These are phyloP conservation scores for Athrips mouffetella DNA, from an alignment of 2,888 invertebrate genomes.

Conservation along the genomic window DNA sequence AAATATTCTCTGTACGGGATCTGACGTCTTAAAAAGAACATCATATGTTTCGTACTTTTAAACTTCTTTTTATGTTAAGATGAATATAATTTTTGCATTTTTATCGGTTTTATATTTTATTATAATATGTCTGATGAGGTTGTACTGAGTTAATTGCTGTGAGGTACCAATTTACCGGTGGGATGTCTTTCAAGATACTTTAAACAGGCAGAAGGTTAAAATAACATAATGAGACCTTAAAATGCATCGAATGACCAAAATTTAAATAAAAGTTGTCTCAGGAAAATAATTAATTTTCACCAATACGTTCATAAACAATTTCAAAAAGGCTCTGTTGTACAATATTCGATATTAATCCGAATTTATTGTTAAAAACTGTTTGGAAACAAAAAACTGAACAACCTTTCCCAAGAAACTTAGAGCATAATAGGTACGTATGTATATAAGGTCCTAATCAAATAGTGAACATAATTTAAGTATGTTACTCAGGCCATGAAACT, in stretches of 20 bases:
- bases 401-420: too few species aligned
- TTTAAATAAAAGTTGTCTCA: neutral
- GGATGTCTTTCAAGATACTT: conserved; percentile 21
- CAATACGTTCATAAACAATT: neutral
- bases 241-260: conserved; percentile 6
- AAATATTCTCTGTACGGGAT: conserved; percentile 45
- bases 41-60: conserved; percentile 25
- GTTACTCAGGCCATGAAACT: too few species aligned
- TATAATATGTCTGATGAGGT: conserved; percentile 11
- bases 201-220: neutral
- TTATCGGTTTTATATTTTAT: conserved; percentile 11
- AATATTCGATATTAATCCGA: too few species aligned
- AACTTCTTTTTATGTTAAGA: conserved; percentile 20
- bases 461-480: too few species aligned
- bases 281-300: neutral
- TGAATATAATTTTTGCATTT: conserved; percentile 18
- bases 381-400: too few species aligned
- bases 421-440: too few species aligned
- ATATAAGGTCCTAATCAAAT: too few species aligned
- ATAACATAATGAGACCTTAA: conserved; percentile 5
- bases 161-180: conserved; percentile 36
- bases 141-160: conserved; percentile 30
- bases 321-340: too few species aligned
- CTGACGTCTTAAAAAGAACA: conserved; percentile 42
- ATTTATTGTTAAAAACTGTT: too few species aligned